Evolutionary conservation across 1,140 invertebrate species (phyloP).

Genomic region (Tetragonula clypearis): DNA sequence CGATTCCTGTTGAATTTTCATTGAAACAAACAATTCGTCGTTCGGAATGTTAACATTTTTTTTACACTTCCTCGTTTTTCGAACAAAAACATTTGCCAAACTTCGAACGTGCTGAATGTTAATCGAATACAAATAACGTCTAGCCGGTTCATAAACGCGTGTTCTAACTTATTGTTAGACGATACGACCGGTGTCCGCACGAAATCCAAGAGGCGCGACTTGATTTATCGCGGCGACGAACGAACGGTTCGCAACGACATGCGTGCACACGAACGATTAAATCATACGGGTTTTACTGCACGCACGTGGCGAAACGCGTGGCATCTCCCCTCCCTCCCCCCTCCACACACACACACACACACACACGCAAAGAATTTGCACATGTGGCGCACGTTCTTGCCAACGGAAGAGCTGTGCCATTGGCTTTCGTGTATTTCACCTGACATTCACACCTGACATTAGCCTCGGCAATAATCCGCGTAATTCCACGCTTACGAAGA

Average conservation of each 20-base stretch:
- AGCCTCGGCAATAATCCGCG: conserved; percentile 41
- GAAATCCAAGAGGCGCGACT: not conserved
- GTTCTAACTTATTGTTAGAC: not conserved
- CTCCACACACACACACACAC: too few relatives aligned
- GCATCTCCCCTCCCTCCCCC: not conserved
- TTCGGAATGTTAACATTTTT: not conserved
- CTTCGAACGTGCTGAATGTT: not conserved
- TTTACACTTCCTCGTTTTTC: not conserved
- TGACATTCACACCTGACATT: conserved; percentile 66
- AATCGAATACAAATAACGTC: not conserved
- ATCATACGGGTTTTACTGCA: conserved; percentile 56
- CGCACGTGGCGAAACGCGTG: conserved; percentile 36
- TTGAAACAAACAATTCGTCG: not conserved
- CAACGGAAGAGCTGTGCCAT: conserved; percentile 42
- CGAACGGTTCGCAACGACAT: not conserved
- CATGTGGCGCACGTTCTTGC: not conserved
- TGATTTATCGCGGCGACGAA: not conserved
- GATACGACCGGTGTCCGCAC: not conserved
- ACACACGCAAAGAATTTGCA: not conserved
- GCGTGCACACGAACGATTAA: conserved; percentile 42
- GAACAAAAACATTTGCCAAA: not conserved
- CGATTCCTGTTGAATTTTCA: too few relatives aligned
- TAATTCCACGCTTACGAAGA: conserved; percentile 21
- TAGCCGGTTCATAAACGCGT: not conserved
- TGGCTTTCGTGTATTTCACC: conserved; percentile 42